Evolutionary conservation across 2,888 invertebrate genomes (phyloP), one percentile per base, ranked within the genome.

Genomic region (Raillietiella orientalis): DNA sequence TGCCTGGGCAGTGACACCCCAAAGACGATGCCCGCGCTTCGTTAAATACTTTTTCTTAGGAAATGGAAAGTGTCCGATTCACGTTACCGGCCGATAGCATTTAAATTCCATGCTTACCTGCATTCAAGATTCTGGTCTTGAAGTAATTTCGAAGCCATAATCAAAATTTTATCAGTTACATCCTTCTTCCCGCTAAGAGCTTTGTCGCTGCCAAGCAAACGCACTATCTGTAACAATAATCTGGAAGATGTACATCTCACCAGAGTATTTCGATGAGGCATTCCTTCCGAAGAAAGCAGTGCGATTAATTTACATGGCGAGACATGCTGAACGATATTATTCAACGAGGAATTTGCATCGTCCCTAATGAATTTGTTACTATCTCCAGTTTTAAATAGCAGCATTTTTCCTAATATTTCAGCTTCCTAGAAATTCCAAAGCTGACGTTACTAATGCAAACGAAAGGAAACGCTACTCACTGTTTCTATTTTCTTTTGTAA

Each of bases 311-410:
- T 62, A 4, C 56, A 49, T 4, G 66, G 59, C 15, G 63, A 60
- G 11, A 74, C 55, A 31, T 66, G 57, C 29, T 71, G 64, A 29
- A 75, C 64, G 59, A 93, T 66, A 9, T 60, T 56, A 37, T 66
- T 69, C 21, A 93, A 47, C 2, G 84, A 72, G 6, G 57, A 55
- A 29, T 66, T 65, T 3, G 82, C 74, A 46, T 90, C 90, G 17
- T 70, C 70, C 13, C 84, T 57, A 26, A 93, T 57, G 43, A 93
- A 87, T 36, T 67, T 65, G 48, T 84, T 87, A 5, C 79, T 84
- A 41, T 93, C 90, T 0, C 82, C 79, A 25, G 75, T 70, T 31
- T 84, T 65, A 35, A 71, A 69, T 16, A 90, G 53, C 29, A 90
- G 49, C 6, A 71, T 65, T 13, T 58, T 60, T 1, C 66, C 66